Conservation (phyloP, 2,113 vertebrate species). For the Oreocharis arfaki region DNA sequence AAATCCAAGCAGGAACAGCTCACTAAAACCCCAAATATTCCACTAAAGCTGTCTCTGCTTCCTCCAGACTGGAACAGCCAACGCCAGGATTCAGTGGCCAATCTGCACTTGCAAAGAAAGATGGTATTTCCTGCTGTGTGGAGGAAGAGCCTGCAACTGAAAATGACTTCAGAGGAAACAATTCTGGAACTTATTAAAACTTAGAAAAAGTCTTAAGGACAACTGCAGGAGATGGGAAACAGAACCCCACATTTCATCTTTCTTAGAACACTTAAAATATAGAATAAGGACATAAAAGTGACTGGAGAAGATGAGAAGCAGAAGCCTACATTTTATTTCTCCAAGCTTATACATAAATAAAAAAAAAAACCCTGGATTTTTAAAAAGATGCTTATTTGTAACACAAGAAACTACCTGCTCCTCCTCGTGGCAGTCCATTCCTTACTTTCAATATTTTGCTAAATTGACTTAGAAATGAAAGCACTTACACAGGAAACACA, state of each 20-base stretch:
- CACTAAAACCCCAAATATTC: background rate
- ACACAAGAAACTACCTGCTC: background rate
- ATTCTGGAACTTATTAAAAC: background rate
- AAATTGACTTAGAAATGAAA: slow-evolving; percentile 30
- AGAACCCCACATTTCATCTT: background rate
- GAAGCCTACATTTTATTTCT: background rate
- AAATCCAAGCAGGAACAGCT: background rate
- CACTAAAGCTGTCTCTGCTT: background rate
- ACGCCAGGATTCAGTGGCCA: background rate
- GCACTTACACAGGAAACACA: background rate
- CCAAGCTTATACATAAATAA: background rate
- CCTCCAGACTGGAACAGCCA: background rate
- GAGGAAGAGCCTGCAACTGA: background rate
- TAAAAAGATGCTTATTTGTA: background rate
- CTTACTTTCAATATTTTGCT: background rate
- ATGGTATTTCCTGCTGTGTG: background rate
- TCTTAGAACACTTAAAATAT: background rate
- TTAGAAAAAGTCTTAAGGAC: background rate
- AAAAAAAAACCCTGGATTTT: background rate
- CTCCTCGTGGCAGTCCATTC: background rate
- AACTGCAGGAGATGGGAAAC: background rate
- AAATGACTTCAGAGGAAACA: background rate
- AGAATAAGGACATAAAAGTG: background rate
- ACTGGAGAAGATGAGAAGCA: background rate
- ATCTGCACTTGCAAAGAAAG: background rate